phyloP scores from a whole-genome alignment of 2,797 vertebrate genomes.

The Limosa lapponica region DNA sequence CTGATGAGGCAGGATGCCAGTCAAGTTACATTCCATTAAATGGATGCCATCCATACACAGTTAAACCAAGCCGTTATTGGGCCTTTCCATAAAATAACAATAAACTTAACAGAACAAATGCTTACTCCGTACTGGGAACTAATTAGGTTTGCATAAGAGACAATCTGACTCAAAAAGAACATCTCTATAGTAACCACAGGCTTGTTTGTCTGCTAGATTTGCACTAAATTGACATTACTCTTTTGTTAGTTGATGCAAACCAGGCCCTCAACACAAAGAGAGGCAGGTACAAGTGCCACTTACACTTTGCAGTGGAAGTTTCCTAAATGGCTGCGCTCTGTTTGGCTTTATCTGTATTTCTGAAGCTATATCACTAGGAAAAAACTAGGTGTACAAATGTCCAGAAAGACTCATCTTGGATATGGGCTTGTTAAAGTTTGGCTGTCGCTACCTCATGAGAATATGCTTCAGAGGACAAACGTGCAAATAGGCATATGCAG shows the following conservation, averaged over 20 bases:
- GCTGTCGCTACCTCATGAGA: neutral
- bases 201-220: neutral
- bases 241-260: neutral
- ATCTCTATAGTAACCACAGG: neutral
- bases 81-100: neutral
- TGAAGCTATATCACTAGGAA: neutral
- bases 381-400: rapidly evolving
- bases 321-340: neutral
- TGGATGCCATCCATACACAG: neutral
- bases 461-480: rapidly evolving
- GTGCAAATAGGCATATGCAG: rapidly evolving
- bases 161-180: neutral
- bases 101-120: neutral
- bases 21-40: neutral
- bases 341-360: neutral
- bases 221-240: neutral
- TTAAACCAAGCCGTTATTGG: neutral
- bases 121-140: neutral
- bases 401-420: neutral
- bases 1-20: neutral
- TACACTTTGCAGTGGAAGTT: neutral
- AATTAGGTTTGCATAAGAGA: neutral
- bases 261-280: neutral
- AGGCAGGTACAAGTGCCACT: neutral
- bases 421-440: neutral